Evolutionary conservation across 1,140 invertebrate species (phyloP).

Genomic region (Euglossa dilemma): DNA sequence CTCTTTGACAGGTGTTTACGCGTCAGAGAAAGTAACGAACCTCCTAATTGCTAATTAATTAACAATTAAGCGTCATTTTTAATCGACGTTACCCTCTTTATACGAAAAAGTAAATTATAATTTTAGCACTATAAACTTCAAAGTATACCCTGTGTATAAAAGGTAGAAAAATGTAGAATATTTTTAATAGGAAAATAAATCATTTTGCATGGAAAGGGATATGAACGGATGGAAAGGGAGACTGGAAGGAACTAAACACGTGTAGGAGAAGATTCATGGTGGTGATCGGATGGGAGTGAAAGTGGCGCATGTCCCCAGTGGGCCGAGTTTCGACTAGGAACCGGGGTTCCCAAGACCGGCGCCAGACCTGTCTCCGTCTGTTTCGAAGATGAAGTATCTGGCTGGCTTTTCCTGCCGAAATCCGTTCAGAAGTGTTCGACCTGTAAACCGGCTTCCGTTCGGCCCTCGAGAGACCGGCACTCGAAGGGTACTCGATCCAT

Average conservation of each 20-base stretch:
- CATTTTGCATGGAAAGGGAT: too few relatives aligned
- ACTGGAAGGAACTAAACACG: too few relatives aligned
- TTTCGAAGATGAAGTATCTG: conserved; percentile 39
- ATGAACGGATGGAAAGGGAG: too few relatives aligned
- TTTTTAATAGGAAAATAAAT: too few relatives aligned
- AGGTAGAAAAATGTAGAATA: too few relatives aligned
- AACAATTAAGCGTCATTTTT: too few relatives aligned
- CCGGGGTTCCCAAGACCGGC: conserved; percentile 54
- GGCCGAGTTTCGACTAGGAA: too few relatives aligned
- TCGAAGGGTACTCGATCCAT: conserved; percentile 65
- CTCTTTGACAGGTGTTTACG: background rate
- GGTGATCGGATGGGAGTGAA: background rate
- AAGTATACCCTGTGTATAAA: too few relatives aligned
- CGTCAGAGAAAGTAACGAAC: background rate
- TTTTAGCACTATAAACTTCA: too few relatives aligned
- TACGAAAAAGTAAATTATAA: too few relatives aligned
- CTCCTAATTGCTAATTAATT: too few relatives aligned
- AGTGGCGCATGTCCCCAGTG: background rate
- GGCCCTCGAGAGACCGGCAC: conserved; percentile 46
- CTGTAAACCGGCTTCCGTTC: conserved; percentile 50
- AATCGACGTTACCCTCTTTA: too few relatives aligned
- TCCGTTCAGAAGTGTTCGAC: conserved; percentile 3
- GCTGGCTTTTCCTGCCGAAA: conserved; percentile 55
- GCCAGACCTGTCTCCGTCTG: conserved; percentile 59
- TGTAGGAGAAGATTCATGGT: background rate